phyloP scores from a whole-genome alignment of 2,888 invertebrate species.

The Lingula anatina region DNA sequence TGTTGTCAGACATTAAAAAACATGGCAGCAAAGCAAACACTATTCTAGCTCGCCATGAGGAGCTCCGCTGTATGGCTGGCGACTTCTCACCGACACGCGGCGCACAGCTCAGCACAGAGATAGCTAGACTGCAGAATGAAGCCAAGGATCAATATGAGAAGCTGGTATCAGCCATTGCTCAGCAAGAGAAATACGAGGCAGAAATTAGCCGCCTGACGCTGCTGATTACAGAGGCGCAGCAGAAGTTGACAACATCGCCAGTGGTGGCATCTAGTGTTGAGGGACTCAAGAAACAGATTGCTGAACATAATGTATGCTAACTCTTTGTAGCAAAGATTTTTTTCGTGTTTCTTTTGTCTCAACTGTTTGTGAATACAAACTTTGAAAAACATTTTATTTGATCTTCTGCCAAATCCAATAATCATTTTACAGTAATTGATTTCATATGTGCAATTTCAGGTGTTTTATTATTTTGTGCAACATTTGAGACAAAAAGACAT shows the following conservation, averaged over 20 bases:
- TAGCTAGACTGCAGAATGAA: conserved; percentile 26
- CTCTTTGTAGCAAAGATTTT: background rate
- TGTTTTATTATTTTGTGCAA: too few relatives aligned
- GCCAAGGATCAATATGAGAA: conserved; percentile 24
- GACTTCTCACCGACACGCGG: background rate
- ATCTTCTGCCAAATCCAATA: too few relatives aligned
- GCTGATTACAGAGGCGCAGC: conserved; percentile 31
- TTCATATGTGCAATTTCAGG: too few relatives aligned
- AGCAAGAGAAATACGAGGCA: conserved; percentile 32
- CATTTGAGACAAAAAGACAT: too few relatives aligned
- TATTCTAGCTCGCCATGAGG: conserved; percentile 3
- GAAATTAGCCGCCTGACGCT: conserved; percentile 27
- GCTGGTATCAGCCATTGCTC: conserved; percentile 22
- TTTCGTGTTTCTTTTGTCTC: background rate
- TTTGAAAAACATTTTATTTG: too few relatives aligned
- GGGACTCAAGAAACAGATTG: conserved; percentile 30
- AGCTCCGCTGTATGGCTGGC: conserved; percentile 1
- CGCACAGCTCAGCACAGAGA: conserved; percentile 23
- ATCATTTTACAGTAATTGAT: too few relatives aligned
- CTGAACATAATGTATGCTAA: conserved; percentile 10
- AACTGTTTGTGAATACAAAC: too few relatives aligned
- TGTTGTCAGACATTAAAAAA: conserved; percentile 30
- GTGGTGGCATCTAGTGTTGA: conserved; percentile 28
- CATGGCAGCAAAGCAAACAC: conserved; percentile 28
- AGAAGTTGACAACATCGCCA: conserved; percentile 27